Evolutionary conservation across 2,113 vertebrate species (phyloP).

Genomic region (Tachysurus vachellii): DNA sequence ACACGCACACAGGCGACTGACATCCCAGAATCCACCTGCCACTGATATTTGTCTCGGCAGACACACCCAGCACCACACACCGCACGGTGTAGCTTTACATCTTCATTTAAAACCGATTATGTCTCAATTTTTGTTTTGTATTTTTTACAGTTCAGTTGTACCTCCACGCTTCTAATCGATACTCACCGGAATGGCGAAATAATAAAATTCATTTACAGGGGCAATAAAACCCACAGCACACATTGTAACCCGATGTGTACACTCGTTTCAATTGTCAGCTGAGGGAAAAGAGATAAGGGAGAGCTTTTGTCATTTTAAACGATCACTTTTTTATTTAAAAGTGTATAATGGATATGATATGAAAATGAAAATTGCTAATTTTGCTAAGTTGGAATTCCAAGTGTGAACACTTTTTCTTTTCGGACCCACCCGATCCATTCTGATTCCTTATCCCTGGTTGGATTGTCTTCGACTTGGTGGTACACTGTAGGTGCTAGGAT

Average conservation of each 20-base stretch:
- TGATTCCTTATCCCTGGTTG: too few relatives aligned
- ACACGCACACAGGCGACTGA: background rate
- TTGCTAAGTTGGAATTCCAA: too few relatives aligned
- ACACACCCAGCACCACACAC: background rate
- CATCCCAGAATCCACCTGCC: background rate
- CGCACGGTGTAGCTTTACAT: background rate
- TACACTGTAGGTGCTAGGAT: too few relatives aligned
- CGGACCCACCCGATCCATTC: too few relatives aligned
- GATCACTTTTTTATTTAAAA: background rate
- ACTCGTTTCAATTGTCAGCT: background rate
- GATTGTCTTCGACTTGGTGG: too few relatives aligned
- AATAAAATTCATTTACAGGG: background rate
- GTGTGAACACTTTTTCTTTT: too few relatives aligned
- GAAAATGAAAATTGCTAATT: too few relatives aligned
- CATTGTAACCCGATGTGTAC: background rate
- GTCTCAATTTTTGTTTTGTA: too few relatives aligned
- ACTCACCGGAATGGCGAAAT: background rate
- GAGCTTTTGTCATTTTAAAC: background rate
- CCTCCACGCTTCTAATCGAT: background rate
- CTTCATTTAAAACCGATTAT: background rate
- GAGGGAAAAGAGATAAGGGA: background rate
- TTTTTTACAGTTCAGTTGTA: background rate
- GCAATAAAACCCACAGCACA: background rate
- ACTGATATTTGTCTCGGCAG: background rate
- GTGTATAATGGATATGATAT: background rate